These are phyloP conservation scores for Maniola jurtina DNA, from an alignment of 1,140 invertebrate species.

Conservation along the genomic window DNA sequence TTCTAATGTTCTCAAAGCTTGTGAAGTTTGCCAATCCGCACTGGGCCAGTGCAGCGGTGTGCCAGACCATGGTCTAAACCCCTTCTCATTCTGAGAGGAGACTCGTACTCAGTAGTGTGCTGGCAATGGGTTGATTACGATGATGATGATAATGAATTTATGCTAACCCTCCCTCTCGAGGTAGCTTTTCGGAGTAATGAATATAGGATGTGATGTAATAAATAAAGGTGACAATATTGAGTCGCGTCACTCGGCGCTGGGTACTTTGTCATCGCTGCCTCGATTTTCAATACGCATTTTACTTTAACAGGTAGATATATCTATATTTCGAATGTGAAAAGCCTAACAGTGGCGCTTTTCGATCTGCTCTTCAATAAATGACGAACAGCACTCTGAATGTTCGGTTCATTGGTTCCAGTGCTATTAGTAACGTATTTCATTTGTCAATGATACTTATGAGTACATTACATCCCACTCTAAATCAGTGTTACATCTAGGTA, in stretches of 20 bases:
- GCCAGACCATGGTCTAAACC: too few species aligned
- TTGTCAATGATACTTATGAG: slow-evolving; percentile 15
- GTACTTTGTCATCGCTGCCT: slow-evolving; percentile 6
- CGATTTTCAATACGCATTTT: slow-evolving; percentile 21
- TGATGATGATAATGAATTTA: too few species aligned
- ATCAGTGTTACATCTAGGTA: too few species aligned
- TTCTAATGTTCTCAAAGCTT: too few species aligned
- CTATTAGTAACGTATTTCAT: slow-evolving; percentile 30
- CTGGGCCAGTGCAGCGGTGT: too few species aligned
- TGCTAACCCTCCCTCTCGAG: neutral
- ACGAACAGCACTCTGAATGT: slow-evolving; percentile 28
- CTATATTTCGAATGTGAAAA: slow-evolving; percentile 26
- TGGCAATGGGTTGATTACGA: too few species aligned
- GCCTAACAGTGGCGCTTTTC: slow-evolving; percentile 25
- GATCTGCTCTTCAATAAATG: slow-evolving; percentile 24
- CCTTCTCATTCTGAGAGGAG: too few species aligned
- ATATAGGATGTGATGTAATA: slow-evolving; percentile 1
- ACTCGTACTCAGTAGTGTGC: too few species aligned
- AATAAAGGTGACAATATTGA: slow-evolving; percentile 1
- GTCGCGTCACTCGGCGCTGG: neutral
- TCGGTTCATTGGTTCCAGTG: slow-evolving; percentile 25
- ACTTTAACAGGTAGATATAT: slow-evolving; percentile 16
- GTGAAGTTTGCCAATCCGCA: too few species aligned
- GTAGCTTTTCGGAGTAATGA: slow-evolving; percentile 1
- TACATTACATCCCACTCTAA: too few species aligned